Evolutionary conservation across 2,113 vertebrate genomes (phyloP).

Genomic region (Piprites chloris): DNA sequence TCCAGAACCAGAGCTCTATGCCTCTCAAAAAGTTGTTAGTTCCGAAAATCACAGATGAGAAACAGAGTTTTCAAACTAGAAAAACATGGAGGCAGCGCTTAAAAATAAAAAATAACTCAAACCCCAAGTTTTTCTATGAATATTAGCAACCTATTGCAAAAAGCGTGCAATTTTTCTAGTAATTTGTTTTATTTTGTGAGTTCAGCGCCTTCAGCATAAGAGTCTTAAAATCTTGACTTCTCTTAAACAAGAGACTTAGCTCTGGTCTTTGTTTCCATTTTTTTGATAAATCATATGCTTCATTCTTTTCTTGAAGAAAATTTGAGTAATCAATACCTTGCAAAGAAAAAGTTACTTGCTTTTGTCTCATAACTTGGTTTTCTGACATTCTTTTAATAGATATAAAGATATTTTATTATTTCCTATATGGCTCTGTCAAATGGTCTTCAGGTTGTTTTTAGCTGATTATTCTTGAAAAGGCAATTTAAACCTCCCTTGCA

Average conservation of each 20-base stretch:
- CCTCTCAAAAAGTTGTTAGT: neutral
- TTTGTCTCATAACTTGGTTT: neutral
- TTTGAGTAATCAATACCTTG: neutral
- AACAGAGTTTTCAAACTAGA: neutral
- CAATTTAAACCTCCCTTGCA: neutral
- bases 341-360: neutral
- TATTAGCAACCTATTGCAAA: neutral
- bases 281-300: neutral
- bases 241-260: neutral
- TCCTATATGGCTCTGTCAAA: neutral
- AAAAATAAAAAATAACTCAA: neutral
- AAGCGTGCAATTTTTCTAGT: neutral
- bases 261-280: neutral
- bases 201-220: neutral
- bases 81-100: neutral
- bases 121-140: neutral
- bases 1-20: neutral
- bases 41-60: neutral
- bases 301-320: neutral
- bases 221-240: neutral
- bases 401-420: neutral
- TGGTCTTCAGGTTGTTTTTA: neutral
- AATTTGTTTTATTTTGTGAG: neutral
- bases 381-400: neutral
- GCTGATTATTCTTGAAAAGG: neutral